phyloP scores from a whole-genome alignment of 2,888 invertebrate genomes.

The Pristionchus arcanus region DNA sequence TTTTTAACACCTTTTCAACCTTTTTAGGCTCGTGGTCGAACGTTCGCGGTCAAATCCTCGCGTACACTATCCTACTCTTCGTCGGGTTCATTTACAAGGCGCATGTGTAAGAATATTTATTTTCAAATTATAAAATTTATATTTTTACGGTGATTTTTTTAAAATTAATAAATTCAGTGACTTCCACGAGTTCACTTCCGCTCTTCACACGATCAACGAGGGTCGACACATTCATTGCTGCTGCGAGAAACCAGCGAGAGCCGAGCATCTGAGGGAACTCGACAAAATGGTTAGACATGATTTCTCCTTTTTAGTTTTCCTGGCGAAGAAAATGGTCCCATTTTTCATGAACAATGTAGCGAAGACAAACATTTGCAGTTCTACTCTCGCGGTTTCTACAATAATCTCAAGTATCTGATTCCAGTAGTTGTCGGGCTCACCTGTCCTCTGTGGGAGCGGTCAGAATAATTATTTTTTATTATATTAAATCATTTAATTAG shows the following conservation, averaged over 20 bases:
- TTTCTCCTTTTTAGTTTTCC: too few species aligned
- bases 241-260: neutral
- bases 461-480: too few species aligned
- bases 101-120: neutral
- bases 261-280: neutral
- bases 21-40: neutral
- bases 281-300: neutral
- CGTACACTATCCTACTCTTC: neutral
- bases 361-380: too few species aligned
- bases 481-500: too few species aligned
- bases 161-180: neutral
- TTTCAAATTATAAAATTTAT: too few species aligned
- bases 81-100: constrained; percentile 5
- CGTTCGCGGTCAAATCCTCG: neutral
- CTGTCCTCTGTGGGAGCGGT: neutral
- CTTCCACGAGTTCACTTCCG: neutral
- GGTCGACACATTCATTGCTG: constrained; percentile 35
- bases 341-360: too few species aligned
- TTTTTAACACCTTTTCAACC: neutral
- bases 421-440: neutral
- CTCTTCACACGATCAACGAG: neutral
- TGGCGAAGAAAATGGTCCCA: too few species aligned
- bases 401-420: neutral
- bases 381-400: neutral
- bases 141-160: too few species aligned